A percentile compares a stretch with the other conserved stretches of the same genome.
phyloP scores from a whole-genome alignment of 2,888 invertebrate species.

The Synergus gifuensis region DNA sequence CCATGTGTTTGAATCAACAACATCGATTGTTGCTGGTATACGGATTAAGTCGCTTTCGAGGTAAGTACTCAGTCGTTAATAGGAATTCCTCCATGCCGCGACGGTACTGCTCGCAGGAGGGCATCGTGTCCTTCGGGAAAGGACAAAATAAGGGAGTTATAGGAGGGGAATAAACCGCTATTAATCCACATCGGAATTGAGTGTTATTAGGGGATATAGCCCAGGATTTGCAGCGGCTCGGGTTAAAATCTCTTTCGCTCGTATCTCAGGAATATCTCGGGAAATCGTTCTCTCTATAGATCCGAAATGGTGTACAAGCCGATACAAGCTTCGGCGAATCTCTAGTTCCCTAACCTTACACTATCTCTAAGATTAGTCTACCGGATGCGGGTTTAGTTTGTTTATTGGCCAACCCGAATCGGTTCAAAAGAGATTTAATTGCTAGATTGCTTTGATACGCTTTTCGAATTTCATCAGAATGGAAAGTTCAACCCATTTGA shows the following conservation, averaged over 20 bases:
- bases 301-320: conserved; percentile 16
- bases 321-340: conserved; percentile 8
- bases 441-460: conserved; percentile 42
- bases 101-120: conserved; percentile 31
- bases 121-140: conserved; percentile 33
- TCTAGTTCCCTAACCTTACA: conserved; percentile 50
- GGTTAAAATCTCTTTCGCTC: conserved; percentile 74
- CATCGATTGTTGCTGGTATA: neutral
- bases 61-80: conserved; percentile 68
- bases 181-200: conserved; percentile 78
- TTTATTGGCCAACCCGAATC: conserved; percentile 46
- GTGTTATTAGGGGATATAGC: conserved; percentile 76
- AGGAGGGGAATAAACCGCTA: conserved; percentile 73
- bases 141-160: neutral
- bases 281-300: conserved; percentile 62
- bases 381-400: conserved; percentile 72
- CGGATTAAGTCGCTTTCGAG: conserved; percentile 62
- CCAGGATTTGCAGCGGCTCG: conserved; percentile 74
- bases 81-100: conserved; percentile 60
- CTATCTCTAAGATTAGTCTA: conserved; percentile 71
- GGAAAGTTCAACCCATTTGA: neutral
- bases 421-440: conserved; percentile 45
- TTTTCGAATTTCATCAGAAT: neutral
- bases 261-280: conserved; percentile 74
- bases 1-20: neutral